Base-by-base conservation (phyloP, 2,113 vertebrate species). In the Gadus macrocephalus region DNA sequence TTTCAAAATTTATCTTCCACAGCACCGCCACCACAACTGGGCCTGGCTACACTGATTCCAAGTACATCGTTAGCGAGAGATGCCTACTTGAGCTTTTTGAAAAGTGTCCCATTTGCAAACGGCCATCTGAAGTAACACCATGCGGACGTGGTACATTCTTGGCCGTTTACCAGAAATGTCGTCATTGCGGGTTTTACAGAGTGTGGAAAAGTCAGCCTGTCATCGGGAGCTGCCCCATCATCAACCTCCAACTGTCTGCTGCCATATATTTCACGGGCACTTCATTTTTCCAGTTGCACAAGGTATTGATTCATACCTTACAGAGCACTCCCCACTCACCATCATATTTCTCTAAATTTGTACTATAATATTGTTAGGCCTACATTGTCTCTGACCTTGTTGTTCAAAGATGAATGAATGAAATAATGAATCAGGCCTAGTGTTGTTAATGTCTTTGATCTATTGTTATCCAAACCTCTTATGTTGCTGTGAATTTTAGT, bases 61-160 rank as follows among this genome's bases (percentile, higher is more conserved):
- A 72, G 63, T 66, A 31, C 70, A 73, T 73, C 1, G 59, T 68
- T 1, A 68, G 58, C 62, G 63, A 72, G 62, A 65, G 27, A 3
- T 55, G 22, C 70, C 62, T 72, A 1, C 20, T 65, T 5, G 25
- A 58, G 14, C 62, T 72, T 4, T 64, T 64, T 38, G 63, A 63
- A 17, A 19, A 11, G 5, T 64, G 63, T 16, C 28, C 63, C 2
- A n/a, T 65, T 3, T 72, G 53, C 25, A 22, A 5, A 8, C 4
- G 15, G 49, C 22, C 35, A 2, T 72, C 8, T 35, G 63, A 72
- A 9, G 70, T 58, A 4, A 28, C 15, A 25, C 15, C 70, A 25
- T 6, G 15, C 11, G 58, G 63, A 53, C 6, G 0, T 9, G 70
- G 70, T 2, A 65, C 70, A 16, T 72, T 72, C 16, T 14, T 72